Conservation (phyloP, 2,113 vertebrate species). For the Sisor rabdophorus region DNA sequence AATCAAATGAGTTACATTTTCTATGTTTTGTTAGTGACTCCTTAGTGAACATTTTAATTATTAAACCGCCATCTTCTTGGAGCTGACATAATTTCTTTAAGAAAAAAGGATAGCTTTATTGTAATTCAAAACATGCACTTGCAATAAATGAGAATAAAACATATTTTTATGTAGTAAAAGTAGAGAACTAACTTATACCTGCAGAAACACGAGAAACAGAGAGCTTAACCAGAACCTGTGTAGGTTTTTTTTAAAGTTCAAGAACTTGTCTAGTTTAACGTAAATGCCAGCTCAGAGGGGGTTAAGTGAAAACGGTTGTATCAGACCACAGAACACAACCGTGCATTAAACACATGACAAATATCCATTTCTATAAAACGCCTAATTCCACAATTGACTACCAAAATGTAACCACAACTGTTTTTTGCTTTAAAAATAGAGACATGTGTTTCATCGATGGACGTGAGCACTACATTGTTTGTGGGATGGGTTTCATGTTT, state of each 20-base stretch:
- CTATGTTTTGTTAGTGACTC: too few relatives aligned
- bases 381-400: constrained; percentile 35
- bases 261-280: not conserved
- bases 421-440: constrained; percentile 42
- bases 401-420: constrained; percentile 30
- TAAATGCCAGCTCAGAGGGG: not conserved
- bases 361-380: constrained; percentile 10
- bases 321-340: not conserved
- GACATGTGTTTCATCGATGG: constrained; percentile 45
- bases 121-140: too few relatives aligned
- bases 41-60: too few relatives aligned
- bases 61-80: not conserved
- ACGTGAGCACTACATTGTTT: constrained; percentile 59
- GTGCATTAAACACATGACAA: not conserved
- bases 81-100: not conserved
- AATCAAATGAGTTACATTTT: not conserved
- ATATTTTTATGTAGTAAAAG: too few relatives aligned
- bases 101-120: too few relatives aligned
- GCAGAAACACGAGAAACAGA: not conserved
- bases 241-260: not conserved
- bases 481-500: constrained; percentile 62
- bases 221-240: not conserved
- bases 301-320: not conserved
- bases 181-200: not conserved
- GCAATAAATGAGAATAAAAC: too few relatives aligned